Evolutionary conservation across 2,113 vertebrate genomes (phyloP).

Genomic region (Sialia sialis): DNA sequence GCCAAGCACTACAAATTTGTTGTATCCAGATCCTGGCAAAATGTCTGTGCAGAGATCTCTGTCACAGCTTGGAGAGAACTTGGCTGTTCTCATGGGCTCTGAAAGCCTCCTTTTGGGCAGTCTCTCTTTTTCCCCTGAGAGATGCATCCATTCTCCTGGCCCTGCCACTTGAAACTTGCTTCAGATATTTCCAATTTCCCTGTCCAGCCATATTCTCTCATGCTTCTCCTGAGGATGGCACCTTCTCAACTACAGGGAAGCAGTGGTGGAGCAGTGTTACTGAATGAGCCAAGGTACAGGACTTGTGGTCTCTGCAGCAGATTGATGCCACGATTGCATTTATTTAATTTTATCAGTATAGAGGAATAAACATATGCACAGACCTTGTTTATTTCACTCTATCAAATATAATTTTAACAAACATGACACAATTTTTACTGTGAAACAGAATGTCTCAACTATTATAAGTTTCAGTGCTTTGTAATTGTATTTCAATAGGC

Average conservation of each 20-base stretch:
- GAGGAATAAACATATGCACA: constrained; percentile 25
- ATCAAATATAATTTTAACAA: constrained; percentile 54
- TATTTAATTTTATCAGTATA: neutral
- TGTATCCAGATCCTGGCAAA: neutral
- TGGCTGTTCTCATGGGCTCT: neutral
- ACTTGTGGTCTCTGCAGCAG: neutral
- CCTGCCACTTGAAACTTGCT: neutral
- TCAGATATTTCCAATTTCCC: neutral
- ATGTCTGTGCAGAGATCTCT: neutral
- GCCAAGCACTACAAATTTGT: neutral
- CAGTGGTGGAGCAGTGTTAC: neutral
- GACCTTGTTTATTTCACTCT: constrained; percentile 46
- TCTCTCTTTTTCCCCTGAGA: neutral
- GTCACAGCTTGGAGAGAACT: neutral
- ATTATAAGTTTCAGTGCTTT: constrained; percentile 51
- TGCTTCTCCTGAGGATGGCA: neutral
- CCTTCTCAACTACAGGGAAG: neutral
- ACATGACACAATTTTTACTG: constrained; percentile 32
- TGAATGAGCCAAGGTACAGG: neutral
- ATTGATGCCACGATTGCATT: neutral
- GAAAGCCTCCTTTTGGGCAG: neutral
- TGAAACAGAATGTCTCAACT: constrained; percentile 46
- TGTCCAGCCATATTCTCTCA: neutral
- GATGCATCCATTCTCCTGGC: neutral
- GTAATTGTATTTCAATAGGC: constrained; percentile 65